Conservation (phyloP, 2,888 invertebrate genomes). For the Caenorhabditis angaria region DNA sequence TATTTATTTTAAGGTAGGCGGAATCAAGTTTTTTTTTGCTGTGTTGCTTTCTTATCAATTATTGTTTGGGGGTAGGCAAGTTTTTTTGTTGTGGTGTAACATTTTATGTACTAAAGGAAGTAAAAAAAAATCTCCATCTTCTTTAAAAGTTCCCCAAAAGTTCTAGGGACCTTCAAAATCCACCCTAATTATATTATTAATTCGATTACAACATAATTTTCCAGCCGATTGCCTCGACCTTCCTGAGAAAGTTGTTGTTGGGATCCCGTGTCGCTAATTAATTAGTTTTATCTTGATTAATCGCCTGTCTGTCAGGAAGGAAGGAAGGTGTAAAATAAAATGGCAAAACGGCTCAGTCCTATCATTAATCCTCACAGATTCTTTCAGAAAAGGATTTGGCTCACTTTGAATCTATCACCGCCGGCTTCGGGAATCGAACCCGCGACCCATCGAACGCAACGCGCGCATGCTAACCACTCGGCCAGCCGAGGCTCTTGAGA, state of each 20-base stretch:
- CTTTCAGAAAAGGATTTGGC: background rate
- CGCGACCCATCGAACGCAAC: background rate
- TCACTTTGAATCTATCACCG: background rate
- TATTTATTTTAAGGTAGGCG: background rate
- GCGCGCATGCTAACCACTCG: background rate
- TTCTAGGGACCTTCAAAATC: background rate
- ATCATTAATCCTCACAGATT: background rate
- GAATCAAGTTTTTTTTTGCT: conserved; percentile 1
- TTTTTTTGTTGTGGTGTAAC: background rate
- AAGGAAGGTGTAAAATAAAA: background rate
- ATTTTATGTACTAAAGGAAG: background rate
- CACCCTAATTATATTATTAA: too few relatives aligned
- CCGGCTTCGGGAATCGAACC: background rate
- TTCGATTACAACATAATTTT: background rate
- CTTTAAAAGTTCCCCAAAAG: background rate
- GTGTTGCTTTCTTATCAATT: background rate
- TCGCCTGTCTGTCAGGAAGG: background rate
- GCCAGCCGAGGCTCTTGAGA: background rate
- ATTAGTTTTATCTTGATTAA: background rate
- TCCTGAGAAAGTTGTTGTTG: background rate
- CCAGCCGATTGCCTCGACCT: conserved; percentile 1
- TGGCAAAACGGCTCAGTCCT: conserved; percentile 1
- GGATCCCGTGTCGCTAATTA: background rate
- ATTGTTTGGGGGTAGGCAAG: background rate
- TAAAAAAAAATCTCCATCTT: too few relatives aligned